These are phyloP conservation scores for Vulpes ferrilata DNA, from an alignment of 2,113 vertebrate species.

Conservation along the genomic window DNA sequence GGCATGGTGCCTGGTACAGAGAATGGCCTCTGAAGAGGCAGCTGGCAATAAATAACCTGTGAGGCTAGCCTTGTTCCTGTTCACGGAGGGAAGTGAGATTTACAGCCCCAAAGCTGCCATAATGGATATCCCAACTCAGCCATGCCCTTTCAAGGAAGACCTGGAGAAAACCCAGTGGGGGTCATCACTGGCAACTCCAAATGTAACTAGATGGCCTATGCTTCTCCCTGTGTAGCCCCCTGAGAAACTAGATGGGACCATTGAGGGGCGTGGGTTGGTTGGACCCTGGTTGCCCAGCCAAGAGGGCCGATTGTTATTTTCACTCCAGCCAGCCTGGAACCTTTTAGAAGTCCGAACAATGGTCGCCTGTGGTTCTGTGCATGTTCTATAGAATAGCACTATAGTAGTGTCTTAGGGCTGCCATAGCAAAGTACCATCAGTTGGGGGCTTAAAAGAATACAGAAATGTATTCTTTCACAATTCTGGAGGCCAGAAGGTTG, in stretches of 20 bases:
- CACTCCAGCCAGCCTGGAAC: not conserved
- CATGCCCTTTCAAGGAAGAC: not conserved
- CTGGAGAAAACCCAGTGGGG: not conserved
- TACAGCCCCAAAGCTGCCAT: not conserved
- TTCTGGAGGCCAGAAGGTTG: not conserved
- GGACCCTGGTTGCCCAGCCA: not conserved
- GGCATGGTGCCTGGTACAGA: not conserved
- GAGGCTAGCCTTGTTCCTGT: not conserved
- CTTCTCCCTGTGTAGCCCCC: not conserved
- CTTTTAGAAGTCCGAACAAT: not conserved
- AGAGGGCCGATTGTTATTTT: not conserved
- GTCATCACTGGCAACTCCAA: not conserved
- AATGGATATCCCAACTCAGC: not conserved
- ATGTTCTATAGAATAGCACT: not conserved
- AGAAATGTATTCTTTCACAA: not conserved
- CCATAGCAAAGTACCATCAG: not conserved
- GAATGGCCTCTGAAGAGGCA: not conserved
- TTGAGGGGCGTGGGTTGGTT: no score
- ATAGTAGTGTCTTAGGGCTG: not conserved
- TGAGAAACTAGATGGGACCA: fast-evolving
- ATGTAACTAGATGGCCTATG: not conserved
- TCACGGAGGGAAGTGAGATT: not conserved
- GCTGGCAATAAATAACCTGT: not conserved
- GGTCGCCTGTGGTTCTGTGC: not conserved
- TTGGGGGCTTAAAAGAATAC: not conserved